Base-by-base conservation (phyloP, 2,113 vertebrate genomes). In the Pelvicachromis taeniatus region DNA sequence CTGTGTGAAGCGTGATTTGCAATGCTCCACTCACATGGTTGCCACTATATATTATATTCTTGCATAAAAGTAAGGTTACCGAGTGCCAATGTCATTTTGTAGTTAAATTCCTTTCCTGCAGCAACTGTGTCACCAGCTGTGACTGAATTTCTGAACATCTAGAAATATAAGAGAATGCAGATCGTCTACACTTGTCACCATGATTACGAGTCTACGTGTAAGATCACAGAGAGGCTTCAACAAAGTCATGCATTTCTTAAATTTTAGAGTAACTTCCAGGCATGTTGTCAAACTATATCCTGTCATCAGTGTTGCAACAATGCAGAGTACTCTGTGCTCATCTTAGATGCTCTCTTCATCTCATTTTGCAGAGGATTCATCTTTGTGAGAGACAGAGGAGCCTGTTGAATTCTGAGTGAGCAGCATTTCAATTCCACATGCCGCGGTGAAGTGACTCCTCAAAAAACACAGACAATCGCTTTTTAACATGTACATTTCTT, bases 361-460 rank as follows among this genome's bases (percentile, higher is more conserved):
- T 85, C 53, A 38, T 89, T 85, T 85, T 78, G 45, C 42, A 59
- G n/a, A 81, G n/a, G 58, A 89, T 81, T 83, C 55, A 29, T 86
- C 45, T 31, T 75, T 75, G 45, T 31, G 38, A 77, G 42, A 40
- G 80, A 80, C 78, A 83, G 63, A 84, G 81, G 89, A 85, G 63
- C 53, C 42, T 5, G 77, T 73, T 85, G 79, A 88, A 82, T 87
- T 88, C 86, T 87, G 89, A 85, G 84, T 88, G 80, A 89, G 85
- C 80, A 81, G 91, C 79, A 88, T 90, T 88, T 91, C 87, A 88
- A 89, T 88, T 88, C 33, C 31, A 78, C n/a, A 68, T 61, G 59
- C 86, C 56, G 54, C 80, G 58, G 58, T 82, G 56, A 84, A 80
- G 38, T 59, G 35, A 86, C 61, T 77, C 48, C 85, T 82, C 81